These are phyloP conservation scores for Desmophyllum pertusum DNA, from an alignment of 92 coral and sea anemone species.

Conservation along the genomic window DNA sequence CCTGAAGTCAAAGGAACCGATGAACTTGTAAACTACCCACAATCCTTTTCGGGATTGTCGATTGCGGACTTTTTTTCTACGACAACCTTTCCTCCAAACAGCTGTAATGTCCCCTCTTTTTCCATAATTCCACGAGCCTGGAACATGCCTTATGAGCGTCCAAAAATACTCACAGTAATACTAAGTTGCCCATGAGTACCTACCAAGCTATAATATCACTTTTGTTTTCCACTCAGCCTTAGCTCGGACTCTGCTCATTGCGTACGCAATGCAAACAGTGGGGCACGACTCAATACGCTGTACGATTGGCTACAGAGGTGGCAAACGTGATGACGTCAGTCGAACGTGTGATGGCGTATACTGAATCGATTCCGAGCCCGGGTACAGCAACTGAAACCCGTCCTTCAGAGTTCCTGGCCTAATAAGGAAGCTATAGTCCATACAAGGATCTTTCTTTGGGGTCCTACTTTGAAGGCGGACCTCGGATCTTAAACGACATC, in stretches of 20 bases:
- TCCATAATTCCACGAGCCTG: too few species aligned
- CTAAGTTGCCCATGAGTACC: too few species aligned
- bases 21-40: too few species aligned
- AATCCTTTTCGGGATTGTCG: too few species aligned
- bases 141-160: too few species aligned
- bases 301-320: neutral
- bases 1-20: too few species aligned
- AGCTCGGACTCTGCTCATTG: constrained; percentile 13
- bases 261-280: neutral
- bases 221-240: neutral
- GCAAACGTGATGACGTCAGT: constrained; percentile 54
- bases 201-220: too few species aligned
- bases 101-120: too few species aligned
- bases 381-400: constrained; percentile 27
- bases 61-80: too few species aligned
- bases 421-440: constrained; percentile 30
- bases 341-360: constrained; percentile 53
- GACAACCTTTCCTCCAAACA: too few species aligned
- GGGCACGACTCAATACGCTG: neutral
- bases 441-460: constrained; percentile 43
- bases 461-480: constrained; percentile 45
- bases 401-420: constrained; percentile 54
- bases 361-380: constrained; percentile 45
- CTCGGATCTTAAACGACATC: constrained; percentile 28
- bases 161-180: too few species aligned